phyloP scores from a whole-genome alignment of 2,888 invertebrate genomes.

The Lasioglossum marginatum region DNA sequence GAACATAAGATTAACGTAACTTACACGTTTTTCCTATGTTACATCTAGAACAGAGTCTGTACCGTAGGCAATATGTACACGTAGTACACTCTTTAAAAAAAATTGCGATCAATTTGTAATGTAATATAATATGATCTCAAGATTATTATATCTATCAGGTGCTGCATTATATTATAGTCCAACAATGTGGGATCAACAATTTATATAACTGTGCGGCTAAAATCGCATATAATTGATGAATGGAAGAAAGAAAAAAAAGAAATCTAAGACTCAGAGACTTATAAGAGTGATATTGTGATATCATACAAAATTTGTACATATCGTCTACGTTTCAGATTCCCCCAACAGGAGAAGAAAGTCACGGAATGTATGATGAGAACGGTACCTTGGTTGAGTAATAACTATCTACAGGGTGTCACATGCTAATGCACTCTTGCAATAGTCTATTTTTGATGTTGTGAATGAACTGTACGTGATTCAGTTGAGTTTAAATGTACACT shows the following conservation, averaged over 20 bases:
- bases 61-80: slow-evolving; percentile 79
- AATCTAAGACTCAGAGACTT: slow-evolving; percentile 63
- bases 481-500: slow-evolving; percentile 79
- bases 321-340: slow-evolving; percentile 75
- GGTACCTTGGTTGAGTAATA: slow-evolving; percentile 76
- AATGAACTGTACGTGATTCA: slow-evolving; percentile 80
- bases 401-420: slow-evolving; percentile 78
- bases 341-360: slow-evolving; percentile 67
- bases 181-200: slow-evolving; percentile 74
- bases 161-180: slow-evolving; percentile 74
- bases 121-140: slow-evolving; percentile 72
- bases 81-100: slow-evolving; percentile 68
- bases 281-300: slow-evolving; percentile 72
- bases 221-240: slow-evolving; percentile 64
- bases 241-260: slow-evolving; percentile 42
- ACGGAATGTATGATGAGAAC: slow-evolving; percentile 67
- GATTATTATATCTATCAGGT: slow-evolving; percentile 72
- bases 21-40: slow-evolving; percentile 64
- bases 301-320: slow-evolving; percentile 76
- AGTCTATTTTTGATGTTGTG: slow-evolving; percentile 84
- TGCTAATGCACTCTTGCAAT: slow-evolving; percentile 81
- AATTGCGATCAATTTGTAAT: slow-evolving; percentile 71
- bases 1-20: slow-evolving; percentile 78
- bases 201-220: slow-evolving; percentile 69
- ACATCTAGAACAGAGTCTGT: slow-evolving; percentile 76